Base-by-base conservation (phyloP, 2,797 vertebrate genomes). In the Prunella strophiata region DNA sequence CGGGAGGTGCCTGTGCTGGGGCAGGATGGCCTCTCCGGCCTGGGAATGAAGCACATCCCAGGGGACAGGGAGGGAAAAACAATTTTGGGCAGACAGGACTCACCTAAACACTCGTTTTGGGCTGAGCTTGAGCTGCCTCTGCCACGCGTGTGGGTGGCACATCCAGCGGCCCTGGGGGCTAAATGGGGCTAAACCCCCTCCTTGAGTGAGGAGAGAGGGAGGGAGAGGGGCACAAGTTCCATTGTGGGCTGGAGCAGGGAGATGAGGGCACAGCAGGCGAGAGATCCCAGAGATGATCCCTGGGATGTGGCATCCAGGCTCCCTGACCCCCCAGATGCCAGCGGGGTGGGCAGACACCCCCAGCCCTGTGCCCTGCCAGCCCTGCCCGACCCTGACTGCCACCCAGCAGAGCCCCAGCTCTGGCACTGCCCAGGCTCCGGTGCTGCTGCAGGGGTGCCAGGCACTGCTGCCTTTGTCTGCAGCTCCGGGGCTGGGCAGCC, bases 161-260 rank as follows among this genome's bases (percentile, higher is more conserved):
- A 0, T 1, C 9, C 0, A 0, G 61, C 8, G 68, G 16, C 18
- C 36, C 10, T 2, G 8, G 30, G 23, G 34, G 9, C 52, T 82
- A 55, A 79, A 40, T 0, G 4, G 17, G n/a, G 38, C 9, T 57
- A 21, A 79, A 40, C 1, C 1, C 27, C 10, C 11, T 22, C 40
- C 43, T 34, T 2, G 4, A 17, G 17, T 1, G 26, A 34, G 19
- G 29, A 57, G 19, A 10, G 45, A 45, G 8, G 15, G 36, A 68
- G 9, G 9, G 26, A 68, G 13, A 17, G 34, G 16, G 63, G 54
- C 21, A 8, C 17, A 16, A 47, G 54, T 52, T 50, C 11, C 1
- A 1, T 59, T 1, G 15, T 22, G 3, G 85, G 85, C 36, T 36
- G 36, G 51, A 59, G 38, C 25, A 9, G 54, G 42, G 26, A 66